These are phyloP conservation scores for Drosophila anomelani DNA, from an alignment of 2,888 invertebrate genomes.

Conservation along the genomic window DNA sequence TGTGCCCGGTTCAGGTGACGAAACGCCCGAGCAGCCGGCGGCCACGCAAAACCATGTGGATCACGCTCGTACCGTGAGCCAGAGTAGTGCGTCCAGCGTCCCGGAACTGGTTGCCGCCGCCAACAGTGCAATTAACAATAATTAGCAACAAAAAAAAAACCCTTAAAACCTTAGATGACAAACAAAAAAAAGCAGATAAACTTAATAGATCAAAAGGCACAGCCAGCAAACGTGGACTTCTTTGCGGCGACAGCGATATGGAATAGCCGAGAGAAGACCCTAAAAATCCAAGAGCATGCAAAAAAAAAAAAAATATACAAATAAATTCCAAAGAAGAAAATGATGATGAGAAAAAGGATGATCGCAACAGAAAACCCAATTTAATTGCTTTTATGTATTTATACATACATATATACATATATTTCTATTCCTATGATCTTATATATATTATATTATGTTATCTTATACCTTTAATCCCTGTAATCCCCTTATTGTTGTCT, in stretches of 20 bases:
- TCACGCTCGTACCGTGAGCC: conserved; percentile 89
- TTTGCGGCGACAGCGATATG: not conserved
- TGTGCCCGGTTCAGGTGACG: conserved; percentile 27
- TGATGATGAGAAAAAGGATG: not conserved
- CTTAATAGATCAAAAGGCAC: conserved; percentile 26
- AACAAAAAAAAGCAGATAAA: conserved; percentile 3
- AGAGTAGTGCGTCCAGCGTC: conserved; percentile 84
- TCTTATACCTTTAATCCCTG: conserved; percentile 17
- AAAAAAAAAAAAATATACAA: conserved; percentile 37
- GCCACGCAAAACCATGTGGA: conserved; percentile 82
- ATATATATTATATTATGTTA: conserved; percentile 34
- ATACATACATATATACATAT: conserved; percentile 17
- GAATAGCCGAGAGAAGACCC: not conserved
- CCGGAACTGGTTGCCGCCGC: conserved; percentile 78
- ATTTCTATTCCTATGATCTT: conserved; percentile 32
- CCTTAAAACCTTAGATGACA: conserved; percentile 9
- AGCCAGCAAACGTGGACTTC: conserved; percentile 20
- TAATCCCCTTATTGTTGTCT: conserved; percentile 26
- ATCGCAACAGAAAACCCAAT: conserved; percentile 30
- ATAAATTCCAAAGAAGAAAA: conserved; percentile 64
- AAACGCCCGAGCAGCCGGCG: conserved; percentile 84
- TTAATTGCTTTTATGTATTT: conserved; percentile 39
- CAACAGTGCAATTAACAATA: conserved; percentile 75
- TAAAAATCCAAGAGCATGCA: conserved; percentile 12
- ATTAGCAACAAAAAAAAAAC: conserved; percentile 41